Percentiles rank a stretch among this genome's conserved stretches.
Conservation (phyloP, 2,888 invertebrate genomes). For the Minunthozetes semirufus region DNA sequence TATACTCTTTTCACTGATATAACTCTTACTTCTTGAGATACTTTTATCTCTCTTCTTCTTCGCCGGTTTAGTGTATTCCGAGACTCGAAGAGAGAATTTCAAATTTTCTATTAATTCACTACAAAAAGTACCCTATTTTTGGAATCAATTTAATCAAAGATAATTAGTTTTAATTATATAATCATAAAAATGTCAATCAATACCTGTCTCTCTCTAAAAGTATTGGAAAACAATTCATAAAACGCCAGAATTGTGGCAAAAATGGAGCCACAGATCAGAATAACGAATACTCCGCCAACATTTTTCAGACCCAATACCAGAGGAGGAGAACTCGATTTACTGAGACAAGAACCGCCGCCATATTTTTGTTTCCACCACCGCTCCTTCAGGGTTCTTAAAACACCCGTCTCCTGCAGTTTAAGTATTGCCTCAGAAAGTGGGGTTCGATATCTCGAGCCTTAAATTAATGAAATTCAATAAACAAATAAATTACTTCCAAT, state of each 20-base stretch:
- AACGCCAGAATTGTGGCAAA: constrained; percentile 89
- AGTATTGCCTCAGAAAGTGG: constrained; percentile 23
- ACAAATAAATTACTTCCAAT: neutral
- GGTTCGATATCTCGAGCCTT: neutral
- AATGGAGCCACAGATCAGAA: constrained; percentile 56
- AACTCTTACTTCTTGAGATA: neutral
- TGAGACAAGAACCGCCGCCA: constrained; percentile 27
- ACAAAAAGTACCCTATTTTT: constrained; percentile 38
- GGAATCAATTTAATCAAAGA: neutral
- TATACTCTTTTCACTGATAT: neutral
- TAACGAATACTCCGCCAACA: constrained; percentile 41
- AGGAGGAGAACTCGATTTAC: constrained; percentile 44
- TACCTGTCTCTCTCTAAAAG: constrained; percentile 58
- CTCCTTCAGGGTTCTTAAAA: constrained; percentile 30
- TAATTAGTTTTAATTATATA: neutral
- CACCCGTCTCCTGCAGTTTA: constrained; percentile 36
- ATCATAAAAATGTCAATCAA: neutral
- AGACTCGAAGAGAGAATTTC: constrained; percentile 40
- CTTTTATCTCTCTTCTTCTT: constrained; percentile 9
- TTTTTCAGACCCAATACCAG: constrained; percentile 42
- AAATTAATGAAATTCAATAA: neutral
- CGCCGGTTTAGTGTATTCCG: constrained; percentile 39
- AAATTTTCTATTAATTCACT: constrained; percentile 38
- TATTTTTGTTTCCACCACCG: constrained; percentile 37
- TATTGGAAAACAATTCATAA: constrained; percentile 92